Percentiles rank a stretch among this genome's conserved stretches.
Conservation (phyloP, 2,797 vertebrate genomes). For the Oreochromis grahami region DNA sequence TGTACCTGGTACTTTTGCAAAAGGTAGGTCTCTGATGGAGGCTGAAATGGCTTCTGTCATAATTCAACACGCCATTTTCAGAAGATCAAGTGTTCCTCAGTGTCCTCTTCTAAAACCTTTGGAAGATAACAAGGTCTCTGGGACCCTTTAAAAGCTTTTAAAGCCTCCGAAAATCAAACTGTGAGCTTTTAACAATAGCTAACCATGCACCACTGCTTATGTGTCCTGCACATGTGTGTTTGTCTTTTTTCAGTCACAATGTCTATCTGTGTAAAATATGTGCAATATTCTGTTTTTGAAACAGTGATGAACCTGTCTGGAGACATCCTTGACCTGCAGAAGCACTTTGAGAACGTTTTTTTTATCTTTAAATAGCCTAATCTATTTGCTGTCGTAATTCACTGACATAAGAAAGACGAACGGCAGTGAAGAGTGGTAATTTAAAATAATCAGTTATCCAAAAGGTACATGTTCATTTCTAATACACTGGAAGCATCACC, state of each 20-base stretch:
- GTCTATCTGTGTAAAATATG: conserved; percentile 61
- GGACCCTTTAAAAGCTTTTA: background rate
- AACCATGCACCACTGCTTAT: conserved; percentile 72
- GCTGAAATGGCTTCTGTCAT: background rate
- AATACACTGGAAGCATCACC: background rate
- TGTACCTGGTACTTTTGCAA: background rate
- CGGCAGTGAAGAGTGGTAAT: background rate
- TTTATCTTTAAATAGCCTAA: background rate
- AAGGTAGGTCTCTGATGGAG: background rate
- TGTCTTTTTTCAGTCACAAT: conserved; percentile 62
- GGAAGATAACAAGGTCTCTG: background rate
- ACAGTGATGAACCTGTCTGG: conserved; percentile 77
- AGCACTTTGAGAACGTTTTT: conserved; percentile 12
- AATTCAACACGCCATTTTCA: background rate
- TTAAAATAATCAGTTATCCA: background rate
- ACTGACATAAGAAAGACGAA: background rate
- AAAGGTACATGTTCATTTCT: background rate
- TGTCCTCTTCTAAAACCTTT: background rate
- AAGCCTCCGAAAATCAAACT: background rate
- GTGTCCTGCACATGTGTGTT: conserved; percentile 68
- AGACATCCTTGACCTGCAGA: conserved; percentile 63
- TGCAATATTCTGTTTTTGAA: conserved; percentile 62
- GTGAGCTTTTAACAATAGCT: conserved; percentile 71
- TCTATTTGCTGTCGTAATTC: background rate
- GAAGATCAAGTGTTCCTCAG: background rate